Conservation (phyloP, 2,888 invertebrate species). For the Leptura quadrifasciata region DNA sequence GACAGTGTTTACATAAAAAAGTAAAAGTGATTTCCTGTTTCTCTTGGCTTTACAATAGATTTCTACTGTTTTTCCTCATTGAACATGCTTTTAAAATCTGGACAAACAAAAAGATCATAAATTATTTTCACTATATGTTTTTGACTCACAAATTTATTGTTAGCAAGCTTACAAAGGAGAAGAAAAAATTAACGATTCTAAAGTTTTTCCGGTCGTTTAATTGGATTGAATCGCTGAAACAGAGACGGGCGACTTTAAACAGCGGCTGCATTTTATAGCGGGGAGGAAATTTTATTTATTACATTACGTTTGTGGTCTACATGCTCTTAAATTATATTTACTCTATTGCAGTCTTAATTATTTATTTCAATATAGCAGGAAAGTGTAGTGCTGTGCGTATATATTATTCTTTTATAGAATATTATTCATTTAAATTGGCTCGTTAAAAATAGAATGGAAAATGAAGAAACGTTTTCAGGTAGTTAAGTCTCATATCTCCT, state of each 20-base stretch:
- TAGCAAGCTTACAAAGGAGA: conserved; percentile 64
- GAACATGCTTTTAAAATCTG: conserved; percentile 38
- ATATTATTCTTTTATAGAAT: neutral
- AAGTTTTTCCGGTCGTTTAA: conserved; percentile 73
- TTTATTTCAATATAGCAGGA: conserved; percentile 35
- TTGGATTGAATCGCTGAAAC: conserved; percentile 72
- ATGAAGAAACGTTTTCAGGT: neutral
- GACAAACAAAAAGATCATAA: conserved; percentile 60
- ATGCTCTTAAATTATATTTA: conserved; percentile 58
- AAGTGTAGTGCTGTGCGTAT: neutral
- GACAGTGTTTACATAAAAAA: conserved; percentile 52
- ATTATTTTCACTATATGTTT: conserved; percentile 69
- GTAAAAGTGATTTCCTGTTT: conserved; percentile 59
- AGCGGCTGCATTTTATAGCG: conserved; percentile 72
- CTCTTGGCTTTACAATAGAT: conserved; percentile 47
- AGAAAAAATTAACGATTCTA: conserved; percentile 72
- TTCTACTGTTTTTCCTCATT: conserved; percentile 38
- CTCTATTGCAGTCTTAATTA: conserved; percentile 57
- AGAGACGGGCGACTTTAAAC: conserved; percentile 64
- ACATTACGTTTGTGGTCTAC: conserved; percentile 57
- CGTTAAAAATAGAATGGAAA: neutral
- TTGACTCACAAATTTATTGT: conserved; percentile 72
- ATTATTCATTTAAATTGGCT: neutral
- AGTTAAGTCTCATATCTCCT: neutral
- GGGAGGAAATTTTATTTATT: conserved; percentile 63